Conservation (phyloP, 1,140 invertebrate genomes). For the Eufriesea mexicana region DNA sequence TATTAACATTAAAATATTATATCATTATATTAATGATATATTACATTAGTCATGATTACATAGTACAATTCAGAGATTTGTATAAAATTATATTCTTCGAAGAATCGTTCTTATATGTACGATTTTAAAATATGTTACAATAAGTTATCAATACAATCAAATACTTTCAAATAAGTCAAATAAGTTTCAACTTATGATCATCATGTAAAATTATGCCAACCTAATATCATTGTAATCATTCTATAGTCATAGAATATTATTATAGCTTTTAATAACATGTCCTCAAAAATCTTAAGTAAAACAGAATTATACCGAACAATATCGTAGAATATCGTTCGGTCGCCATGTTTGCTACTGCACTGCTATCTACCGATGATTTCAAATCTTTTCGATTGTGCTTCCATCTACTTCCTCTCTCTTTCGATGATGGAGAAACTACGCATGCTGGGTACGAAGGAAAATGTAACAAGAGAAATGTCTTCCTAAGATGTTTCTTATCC, state of each 20-base stretch:
- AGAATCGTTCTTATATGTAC: not conserved
- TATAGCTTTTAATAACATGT: not conserved
- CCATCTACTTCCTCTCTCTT: conserved; percentile 34
- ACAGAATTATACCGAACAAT: not conserved
- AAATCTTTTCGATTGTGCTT: not conserved
- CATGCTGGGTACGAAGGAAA: conserved; percentile 6
- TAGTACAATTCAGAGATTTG: not conserved
- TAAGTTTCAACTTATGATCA: not conserved
- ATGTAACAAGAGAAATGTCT: conserved; percentile 1
- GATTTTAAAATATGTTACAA: not conserved
- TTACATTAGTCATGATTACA: not conserved
- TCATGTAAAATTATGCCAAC: not conserved
- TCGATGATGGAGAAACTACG: conserved; percentile 2
- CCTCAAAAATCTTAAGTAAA: not conserved
- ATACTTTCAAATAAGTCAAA: too few species aligned
- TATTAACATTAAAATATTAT: not conserved
- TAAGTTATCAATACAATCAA: not conserved
- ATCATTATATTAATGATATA: not conserved
- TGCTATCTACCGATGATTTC: conserved; percentile 33
- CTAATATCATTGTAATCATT: not conserved
- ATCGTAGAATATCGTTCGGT: not conserved
- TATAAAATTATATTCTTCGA: not conserved
- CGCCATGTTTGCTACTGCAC: conserved; percentile 36
- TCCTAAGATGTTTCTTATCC: not conserved
- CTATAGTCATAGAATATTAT: too few species aligned